Evolutionary conservation across 2,888 invertebrate species (phyloP), one percentile per base, ranked within the genome.

Genomic region (Hemistola chrysoprasaria): DNA sequence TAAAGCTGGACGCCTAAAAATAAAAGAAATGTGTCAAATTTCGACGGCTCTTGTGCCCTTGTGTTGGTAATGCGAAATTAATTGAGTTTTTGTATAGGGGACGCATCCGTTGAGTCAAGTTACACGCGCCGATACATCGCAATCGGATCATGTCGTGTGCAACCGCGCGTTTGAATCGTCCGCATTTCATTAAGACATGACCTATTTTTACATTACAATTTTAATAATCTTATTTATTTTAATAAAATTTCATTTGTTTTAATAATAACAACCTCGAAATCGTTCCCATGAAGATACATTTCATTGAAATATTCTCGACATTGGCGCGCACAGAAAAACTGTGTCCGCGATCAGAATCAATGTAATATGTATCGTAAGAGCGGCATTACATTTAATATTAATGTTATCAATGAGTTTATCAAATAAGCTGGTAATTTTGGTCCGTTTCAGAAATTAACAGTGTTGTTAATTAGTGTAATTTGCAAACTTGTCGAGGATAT

Each of bases 31-130:
- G 21, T 9, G 16, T 26, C 25, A 16, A 16, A 6, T 40, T 16
- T 6, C 23, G 28, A 32, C 39, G 36, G 29, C 22, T 11, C 32
- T 28, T 10, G 21, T 25, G 16, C 16, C 4, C 16, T 16, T 16
- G 16, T 16, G 16, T 16, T 3, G 16, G 16, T 16, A 54, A 37
- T 44, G 41, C 36, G 44, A 50, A 46, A 42, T 52, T 51, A 52
- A 52, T 52, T 50, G 48, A 46, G 50, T 52, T 30, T 40, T 55
- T 52, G 50, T 42, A 40, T 50, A 71, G 62, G 66, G 71, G 77
- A 82, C 85, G 78, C 78, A 78, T 74, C 70, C 77, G 85, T 67
- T 75, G 65, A 55, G 50, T 82, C 78, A 69, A 59, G 70, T 85
- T 78, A 74, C 62, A 72, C 72, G 82, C 73, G 34, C 71, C 72